Conservation (phyloP, 2,797 vertebrate species). For the Pampus argenteus region DNA sequence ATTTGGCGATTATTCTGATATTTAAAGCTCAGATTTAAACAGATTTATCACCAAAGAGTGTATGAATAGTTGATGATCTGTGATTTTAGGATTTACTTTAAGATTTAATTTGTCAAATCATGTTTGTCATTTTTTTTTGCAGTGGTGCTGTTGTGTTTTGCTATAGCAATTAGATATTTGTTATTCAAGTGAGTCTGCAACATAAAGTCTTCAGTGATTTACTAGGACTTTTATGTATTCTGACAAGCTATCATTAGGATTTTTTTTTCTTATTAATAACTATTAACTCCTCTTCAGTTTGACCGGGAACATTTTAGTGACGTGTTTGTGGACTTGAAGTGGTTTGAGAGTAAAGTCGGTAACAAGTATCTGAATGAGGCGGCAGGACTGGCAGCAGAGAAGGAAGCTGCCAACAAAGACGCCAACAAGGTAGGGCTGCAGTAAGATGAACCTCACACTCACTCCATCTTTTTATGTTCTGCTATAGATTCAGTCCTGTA, state of each 20-base stretch:
- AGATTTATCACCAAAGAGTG: too few relatives aligned
- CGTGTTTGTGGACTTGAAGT: slow-evolving; percentile 98
- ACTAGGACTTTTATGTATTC: too few relatives aligned
- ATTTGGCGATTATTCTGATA: neutral
- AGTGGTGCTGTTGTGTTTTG: too few relatives aligned
- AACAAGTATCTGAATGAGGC: slow-evolving; percentile 99
- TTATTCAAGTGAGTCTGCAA: too few relatives aligned
- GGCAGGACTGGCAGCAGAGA: slow-evolving; percentile 93
- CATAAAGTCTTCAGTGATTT: too few relatives aligned
- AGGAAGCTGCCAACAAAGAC: slow-evolving; percentile 88
- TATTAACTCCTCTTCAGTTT: slow-evolving; percentile 84
- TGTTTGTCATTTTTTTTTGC: too few relatives aligned
- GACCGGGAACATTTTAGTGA: slow-evolving; percentile 98
- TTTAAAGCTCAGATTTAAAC: neutral
- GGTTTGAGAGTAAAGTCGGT: slow-evolving; percentile 99
- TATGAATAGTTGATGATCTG: too few relatives aligned
- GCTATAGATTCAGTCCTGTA: neutral
- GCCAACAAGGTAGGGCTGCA: slow-evolving; percentile 80
- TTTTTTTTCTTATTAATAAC: too few relatives aligned
- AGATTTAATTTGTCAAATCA: too few relatives aligned
- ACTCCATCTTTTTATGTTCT: neutral
- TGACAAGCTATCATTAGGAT: too few relatives aligned
- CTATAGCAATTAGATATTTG: too few relatives aligned
- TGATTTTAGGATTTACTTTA: too few relatives aligned
- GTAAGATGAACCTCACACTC: neutral